phyloP scores from a whole-genome alignment of 2,888 invertebrate species.

The Mesochorus sp. region DNA sequence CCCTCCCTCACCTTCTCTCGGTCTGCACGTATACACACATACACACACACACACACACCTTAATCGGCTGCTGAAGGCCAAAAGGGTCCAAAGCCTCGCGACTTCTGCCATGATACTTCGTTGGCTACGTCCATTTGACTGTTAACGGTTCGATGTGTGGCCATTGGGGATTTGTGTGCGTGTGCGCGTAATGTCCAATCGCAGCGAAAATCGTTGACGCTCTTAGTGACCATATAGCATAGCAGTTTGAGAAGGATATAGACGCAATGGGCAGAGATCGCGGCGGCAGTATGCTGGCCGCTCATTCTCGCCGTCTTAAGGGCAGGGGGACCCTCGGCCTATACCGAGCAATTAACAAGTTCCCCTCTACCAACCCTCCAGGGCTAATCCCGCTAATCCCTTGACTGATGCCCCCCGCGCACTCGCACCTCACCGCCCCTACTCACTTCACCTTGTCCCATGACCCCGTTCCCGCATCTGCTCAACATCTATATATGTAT shows the following conservation, averaged over 20 bases:
- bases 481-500: not conserved
- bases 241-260: constrained; percentile 15
- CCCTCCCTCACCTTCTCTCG: not conserved
- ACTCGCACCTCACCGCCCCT: constrained; percentile 47
- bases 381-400: constrained; percentile 81
- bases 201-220: constrained; percentile 29
- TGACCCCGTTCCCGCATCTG: constrained; percentile 62
- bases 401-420: constrained; percentile 80
- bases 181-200: constrained; percentile 3
- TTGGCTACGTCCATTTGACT: not conserved
- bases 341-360: constrained; percentile 81
- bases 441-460: constrained; percentile 62
- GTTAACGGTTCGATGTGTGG: not conserved
- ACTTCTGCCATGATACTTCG: not conserved
- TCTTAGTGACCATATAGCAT: constrained; percentile 16
- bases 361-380: constrained; percentile 81
- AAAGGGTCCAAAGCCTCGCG: not conserved
- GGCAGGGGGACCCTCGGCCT: constrained; percentile 64
- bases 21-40: too few relatives aligned
- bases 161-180: not conserved
- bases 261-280: constrained; percentile 19
- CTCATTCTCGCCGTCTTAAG: constrained; percentile 44
- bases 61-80: not conserved
- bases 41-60: not conserved
- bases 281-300: constrained; percentile 50